A percentile compares a stretch with the other conserved stretches of the same genome.
Conservation (phyloP, 2,888 invertebrate species). For the Tenthredo distinguenda region DNA sequence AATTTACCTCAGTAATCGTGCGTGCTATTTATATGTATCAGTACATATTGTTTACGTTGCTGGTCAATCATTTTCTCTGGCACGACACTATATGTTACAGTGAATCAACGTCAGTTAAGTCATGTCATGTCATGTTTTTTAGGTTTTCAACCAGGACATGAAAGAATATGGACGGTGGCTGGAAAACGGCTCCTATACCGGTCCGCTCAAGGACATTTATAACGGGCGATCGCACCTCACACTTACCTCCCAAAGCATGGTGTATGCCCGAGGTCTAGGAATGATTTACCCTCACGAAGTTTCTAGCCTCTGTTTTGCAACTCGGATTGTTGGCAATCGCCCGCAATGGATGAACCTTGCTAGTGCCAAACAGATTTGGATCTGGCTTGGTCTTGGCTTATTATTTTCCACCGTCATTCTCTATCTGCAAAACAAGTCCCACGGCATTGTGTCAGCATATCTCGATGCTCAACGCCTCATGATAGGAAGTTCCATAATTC, state of each 20-base stretch:
- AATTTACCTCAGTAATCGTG: too few relatives aligned
- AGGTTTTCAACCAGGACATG: not conserved
- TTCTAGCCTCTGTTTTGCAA: not conserved
- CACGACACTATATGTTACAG: too few relatives aligned
- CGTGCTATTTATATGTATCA: too few relatives aligned
- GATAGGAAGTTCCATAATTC: not conserved
- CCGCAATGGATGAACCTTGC: slow-evolving; percentile 5
- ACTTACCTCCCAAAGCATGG: not conserved
- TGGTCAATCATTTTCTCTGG: too few relatives aligned
- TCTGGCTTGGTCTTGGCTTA: not conserved
- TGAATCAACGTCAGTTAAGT: too few relatives aligned
- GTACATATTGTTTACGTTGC: too few relatives aligned
- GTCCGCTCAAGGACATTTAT: not conserved
- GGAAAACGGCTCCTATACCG: not conserved
- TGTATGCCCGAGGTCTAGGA: not conserved
- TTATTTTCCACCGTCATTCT: not conserved
- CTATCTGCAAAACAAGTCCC: not conserved
- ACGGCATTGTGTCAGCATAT: not conserved
- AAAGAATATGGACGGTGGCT: not conserved
- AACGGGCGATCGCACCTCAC: not conserved
- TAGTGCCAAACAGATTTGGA: not conserved
- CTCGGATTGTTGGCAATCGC: not conserved
- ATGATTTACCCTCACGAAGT: not conserved
- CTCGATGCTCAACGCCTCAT: not conserved
- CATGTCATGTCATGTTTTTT: too few relatives aligned